Percentiles rank a stretch among this genome's conserved stretches.
Evolutionary conservation across 64 coral and sea anemone species (phyloP).

Genomic region (Porites australiensis): DNA sequence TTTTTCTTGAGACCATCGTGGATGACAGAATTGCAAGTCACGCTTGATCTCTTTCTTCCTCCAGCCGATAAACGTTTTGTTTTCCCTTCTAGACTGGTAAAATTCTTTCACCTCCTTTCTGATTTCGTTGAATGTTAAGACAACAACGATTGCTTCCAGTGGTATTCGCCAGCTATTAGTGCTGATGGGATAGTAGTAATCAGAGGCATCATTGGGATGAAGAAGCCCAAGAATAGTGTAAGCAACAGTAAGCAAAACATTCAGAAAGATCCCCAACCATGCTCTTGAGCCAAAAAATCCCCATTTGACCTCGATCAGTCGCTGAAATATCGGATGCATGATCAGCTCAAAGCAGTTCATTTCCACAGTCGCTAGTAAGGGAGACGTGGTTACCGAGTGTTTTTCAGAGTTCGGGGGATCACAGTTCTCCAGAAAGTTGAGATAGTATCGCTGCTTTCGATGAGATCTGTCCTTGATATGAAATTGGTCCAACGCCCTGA

Average conservation of each 20-base stretch:
- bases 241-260: conserved; percentile 25
- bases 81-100: conserved; percentile 58
- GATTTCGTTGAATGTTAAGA: conserved; percentile 84
- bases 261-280: conserved; percentile 43
- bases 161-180: conserved; percentile 69
- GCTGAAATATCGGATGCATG: conserved; percentile 55
- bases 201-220: not conserved
- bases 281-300: conserved; percentile 10
- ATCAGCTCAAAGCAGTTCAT: conserved; percentile 34
- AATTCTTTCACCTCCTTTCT: conserved; percentile 78
- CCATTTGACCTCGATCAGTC: conserved; percentile 58
- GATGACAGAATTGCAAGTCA: conserved; percentile 78
- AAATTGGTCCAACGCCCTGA: conserved; percentile 81
- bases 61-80: conserved; percentile 64
- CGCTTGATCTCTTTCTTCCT: conserved; percentile 57
- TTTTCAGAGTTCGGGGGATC: conserved; percentile 24
- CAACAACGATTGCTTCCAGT: conserved; percentile 68
- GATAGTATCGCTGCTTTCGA: conserved; percentile 84
- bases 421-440: conserved; percentile 75
- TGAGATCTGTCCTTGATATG: conserved; percentile 79
- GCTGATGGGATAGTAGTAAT: conserved; percentile 48
- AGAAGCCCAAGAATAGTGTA: conserved; percentile 36
- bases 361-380: conserved; percentile 44
- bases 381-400: not conserved
- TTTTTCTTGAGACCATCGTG: conserved; percentile 78